These are phyloP conservation scores for Butastur rufipennis DNA, from an alignment of 2,113 vertebrate genomes.

Conservation along the genomic window DNA sequence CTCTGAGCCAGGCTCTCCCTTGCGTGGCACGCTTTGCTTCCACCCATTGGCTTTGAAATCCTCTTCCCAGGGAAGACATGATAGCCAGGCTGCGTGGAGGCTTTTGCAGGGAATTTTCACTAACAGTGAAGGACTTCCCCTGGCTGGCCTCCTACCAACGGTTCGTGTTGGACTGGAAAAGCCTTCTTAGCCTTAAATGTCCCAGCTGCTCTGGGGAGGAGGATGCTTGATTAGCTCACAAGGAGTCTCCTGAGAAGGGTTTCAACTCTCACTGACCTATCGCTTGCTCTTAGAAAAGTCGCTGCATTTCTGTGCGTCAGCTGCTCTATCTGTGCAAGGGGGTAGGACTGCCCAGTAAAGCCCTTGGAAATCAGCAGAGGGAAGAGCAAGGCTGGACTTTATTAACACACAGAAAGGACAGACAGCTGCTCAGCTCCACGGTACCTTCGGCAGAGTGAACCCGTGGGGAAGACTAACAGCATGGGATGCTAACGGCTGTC, in stretches of 20 bases:
- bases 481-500: not conserved
- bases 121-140: not conserved
- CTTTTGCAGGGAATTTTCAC: not conserved
- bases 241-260: conserved; percentile 29
- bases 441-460: not conserved
- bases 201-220: conserved; percentile 31
- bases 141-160: not conserved
- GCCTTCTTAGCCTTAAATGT: not conserved
- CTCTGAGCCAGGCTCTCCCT: not conserved
- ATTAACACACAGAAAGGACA: not conserved
- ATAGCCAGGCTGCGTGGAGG: not conserved
- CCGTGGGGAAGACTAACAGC: not conserved
- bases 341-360: not conserved
- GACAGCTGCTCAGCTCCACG: not conserved
- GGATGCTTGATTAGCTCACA: conserved; percentile 9
- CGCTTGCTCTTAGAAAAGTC: not conserved
- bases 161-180: not conserved
- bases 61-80: not conserved
- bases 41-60: not conserved
- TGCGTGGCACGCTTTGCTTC: rapidly evolving
- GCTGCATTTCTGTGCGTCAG: rapidly evolving
- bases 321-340: not conserved
- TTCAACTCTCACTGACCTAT: conserved; percentile 36
- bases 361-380: not conserved
- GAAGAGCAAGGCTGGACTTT: not conserved